Percentiles rank a stretch among this genome's conserved stretches.
Conservation (phyloP, 1,140 invertebrate species). For the Asbolus verrucosus region DNA sequence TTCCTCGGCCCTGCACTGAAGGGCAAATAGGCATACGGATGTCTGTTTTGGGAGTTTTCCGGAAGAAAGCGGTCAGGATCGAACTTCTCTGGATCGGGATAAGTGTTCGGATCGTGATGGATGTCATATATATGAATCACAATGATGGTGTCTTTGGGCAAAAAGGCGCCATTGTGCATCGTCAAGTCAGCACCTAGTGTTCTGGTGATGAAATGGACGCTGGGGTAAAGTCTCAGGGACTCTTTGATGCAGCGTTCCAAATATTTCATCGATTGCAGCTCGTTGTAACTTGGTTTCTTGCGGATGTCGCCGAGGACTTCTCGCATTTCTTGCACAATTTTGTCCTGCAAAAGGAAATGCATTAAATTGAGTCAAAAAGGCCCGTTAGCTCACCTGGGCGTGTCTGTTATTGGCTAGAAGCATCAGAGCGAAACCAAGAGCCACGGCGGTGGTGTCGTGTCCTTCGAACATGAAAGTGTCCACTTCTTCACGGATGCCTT, state of each 20-base stretch:
- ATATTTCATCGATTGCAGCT: constrained; percentile 74
- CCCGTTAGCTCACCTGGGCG: no score
- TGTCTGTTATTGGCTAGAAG: constrained; percentile 59
- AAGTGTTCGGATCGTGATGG: constrained; percentile 60
- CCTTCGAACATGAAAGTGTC: constrained; percentile 68
- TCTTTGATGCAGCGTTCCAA: constrained; percentile 75
- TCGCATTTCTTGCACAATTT: constrained; percentile 69
- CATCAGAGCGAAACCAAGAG: constrained; percentile 62
- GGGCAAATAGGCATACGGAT: constrained; percentile 69
- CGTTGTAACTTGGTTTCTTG: constrained; percentile 68
- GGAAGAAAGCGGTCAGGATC: no score
- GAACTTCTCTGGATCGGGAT: constrained; percentile 76
- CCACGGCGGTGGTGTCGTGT: no score
- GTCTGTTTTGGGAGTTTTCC: constrained; percentile 61
- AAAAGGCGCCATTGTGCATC: constrained; percentile 51
- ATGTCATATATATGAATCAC: constrained; percentile 42
- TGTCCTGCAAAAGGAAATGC: no score
- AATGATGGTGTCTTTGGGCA: constrained; percentile 38
- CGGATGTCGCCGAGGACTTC: constrained; percentile 68
- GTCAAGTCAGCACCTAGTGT: constrained; percentile 66
- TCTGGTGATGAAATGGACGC: constrained; percentile 75
- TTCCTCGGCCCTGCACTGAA: no score
- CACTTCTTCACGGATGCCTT: constrained; percentile 81
- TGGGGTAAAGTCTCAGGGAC: constrained; percentile 72
- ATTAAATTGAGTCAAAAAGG: no score